Base-by-base conservation (phyloP, 2,888 invertebrate genomes). In the Strigamia transsilvanica region DNA sequence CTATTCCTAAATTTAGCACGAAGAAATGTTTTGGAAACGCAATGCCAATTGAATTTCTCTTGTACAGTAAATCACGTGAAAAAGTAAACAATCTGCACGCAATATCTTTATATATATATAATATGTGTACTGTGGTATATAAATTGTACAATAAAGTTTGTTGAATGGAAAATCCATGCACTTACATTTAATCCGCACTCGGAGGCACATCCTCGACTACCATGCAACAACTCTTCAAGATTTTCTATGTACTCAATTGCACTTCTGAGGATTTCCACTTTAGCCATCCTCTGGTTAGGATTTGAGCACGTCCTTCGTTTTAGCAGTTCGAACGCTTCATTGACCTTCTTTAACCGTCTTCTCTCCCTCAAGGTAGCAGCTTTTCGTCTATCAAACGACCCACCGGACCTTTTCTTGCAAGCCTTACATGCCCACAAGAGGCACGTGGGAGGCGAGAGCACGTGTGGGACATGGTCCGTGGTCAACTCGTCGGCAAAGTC, bases 161-260 rank as follows among this genome's bases (percentile, higher is more conserved):
- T 18, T 56, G 15, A 51, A 51, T 51, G 5, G n/a, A 51, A 51
- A 51, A 51, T 51, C 51, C 66, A 27, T 66, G 32, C 73, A 73
- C 73, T 73, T 73, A 73, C 73, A 73, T 73, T 73, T n/a, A 73
- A 73, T 32, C 73, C 73, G 73, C 73, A 73, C 73, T 80, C 51
- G 23, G 80, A 51, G 2, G 21, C 32, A 51, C 46, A 34, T 38
- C 81, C 38, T 38, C 81, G 32, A 34, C 32, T 21, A 1, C 80
- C 80, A 32, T 81, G 82, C 2, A 96, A 88, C 5, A 96, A 90
- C 83, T 95, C 94, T 87, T 96, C 96, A 84, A 96, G 89, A 85
- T 94, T 93, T 87, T 98, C 98, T 85, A 99, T 99, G 88, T 99
- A 98, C 86, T 98, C 98, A 87, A 99, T 99, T 61, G 99, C 99